Base-by-base conservation (phyloP, 1,140 invertebrate genomes). In the Drosophila chauvacae region DNA sequence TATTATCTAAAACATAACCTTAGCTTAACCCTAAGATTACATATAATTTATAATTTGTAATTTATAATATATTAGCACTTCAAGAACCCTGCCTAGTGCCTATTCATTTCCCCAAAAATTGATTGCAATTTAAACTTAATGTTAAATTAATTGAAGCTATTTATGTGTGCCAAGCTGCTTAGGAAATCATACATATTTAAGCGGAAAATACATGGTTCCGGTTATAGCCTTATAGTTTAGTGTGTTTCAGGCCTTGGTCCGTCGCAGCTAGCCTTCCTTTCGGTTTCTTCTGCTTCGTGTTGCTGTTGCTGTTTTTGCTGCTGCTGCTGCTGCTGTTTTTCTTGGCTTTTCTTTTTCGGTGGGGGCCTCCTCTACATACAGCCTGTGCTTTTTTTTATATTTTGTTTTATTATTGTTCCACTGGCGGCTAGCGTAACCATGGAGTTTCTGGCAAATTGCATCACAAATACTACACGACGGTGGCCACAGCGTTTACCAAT, bases 361-460 rank as follows among this genome's bases (percentile, higher is more conserved):
- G 30, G 56, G 28, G 30, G 14, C 35, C 45, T 47, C 51, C 33
- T 18, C 35, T n/a, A 13, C 33, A 18, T n/a, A 13, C 33, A 18
- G 56, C 23, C 37, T 58, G 35, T 44, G 37, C 35, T 58, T 58
- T 45, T 45, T 58, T 28, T 28, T 26, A 0, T 45, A 13, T 23
- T 23, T 47, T 7, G 11, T 30, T 37, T 48, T 35, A 47, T 20
- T 41, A 37, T 56, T 68, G 47, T 65, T 75, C 50, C 50, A 53
- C 44, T 35, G 57, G 11, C 64, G 50, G 60, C 76, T 71, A 79
- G 68, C 84, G 79, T 83, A 87, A 87, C 68, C 71, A 74, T 62
- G 66, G 80, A 72, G 62, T 86, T 83, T 84, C 62, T 84, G 79
- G 70, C 80, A 76, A 87, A 86, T 86, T 86, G 84, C 83, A 87